A percentile compares a stretch with the other conserved stretches of the same genome.
Conservation (phyloP, 2,797 vertebrate species). For the Cyclopterus lumpus region DNA sequence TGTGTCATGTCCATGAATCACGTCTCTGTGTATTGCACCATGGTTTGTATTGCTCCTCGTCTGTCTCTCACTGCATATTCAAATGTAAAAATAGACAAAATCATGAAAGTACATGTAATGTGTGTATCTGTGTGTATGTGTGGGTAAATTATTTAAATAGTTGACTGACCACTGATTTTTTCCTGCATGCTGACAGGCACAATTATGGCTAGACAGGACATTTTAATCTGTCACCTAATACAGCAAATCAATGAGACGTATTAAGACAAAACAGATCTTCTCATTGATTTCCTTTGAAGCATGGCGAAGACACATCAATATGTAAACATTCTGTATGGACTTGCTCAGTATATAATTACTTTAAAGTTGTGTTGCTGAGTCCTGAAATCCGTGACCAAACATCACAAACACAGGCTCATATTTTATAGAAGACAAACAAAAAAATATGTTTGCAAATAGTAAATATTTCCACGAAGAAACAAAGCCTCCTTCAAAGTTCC, state of each 20-base stretch:
- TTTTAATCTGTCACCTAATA: conserved; percentile 48
- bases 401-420: conserved; percentile 17
- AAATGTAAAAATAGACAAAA: conserved; percentile 6
- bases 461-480: background rate
- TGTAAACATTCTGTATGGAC: conserved; percentile 7
- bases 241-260: conserved; percentile 50
- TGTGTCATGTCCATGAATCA: conserved; percentile 51
- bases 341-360: conserved; percentile 26
- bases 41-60: conserved; percentile 59
- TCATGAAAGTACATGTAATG: background rate
- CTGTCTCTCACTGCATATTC: conserved; percentile 38
- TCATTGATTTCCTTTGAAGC: conserved; percentile 45
- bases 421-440: conserved; percentile 2
- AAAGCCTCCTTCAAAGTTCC: conserved; percentile 9
- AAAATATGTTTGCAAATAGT: background rate
- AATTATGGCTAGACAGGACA: conserved; percentile 37
- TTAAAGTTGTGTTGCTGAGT: background rate
- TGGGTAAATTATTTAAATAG: conserved; percentile 24
- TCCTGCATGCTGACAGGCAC: conserved; percentile 59
- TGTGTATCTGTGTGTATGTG: background rate
- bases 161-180: conserved; percentile 47
- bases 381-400: conserved; percentile 24
- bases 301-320: conserved; percentile 36
- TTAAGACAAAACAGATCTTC: background rate
- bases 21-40: conserved; percentile 52